Evolutionary conservation across 2,797 vertebrate species (phyloP).

Genomic region (Eptatretus atami): DNA sequence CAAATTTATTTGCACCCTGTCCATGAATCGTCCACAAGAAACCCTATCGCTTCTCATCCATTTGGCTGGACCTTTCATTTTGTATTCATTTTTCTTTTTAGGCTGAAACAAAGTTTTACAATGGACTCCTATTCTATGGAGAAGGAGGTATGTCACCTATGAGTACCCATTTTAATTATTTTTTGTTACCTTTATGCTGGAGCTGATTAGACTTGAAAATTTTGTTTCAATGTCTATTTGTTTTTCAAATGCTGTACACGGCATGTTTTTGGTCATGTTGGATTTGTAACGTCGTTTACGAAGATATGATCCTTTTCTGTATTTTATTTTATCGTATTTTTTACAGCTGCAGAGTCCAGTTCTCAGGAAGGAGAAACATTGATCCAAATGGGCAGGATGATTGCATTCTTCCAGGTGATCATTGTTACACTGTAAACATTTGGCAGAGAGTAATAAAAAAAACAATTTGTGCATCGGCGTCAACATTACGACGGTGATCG

Average conservation of each 20-base stretch:
- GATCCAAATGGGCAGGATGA: slow-evolving; percentile 86
- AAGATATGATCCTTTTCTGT: neutral
- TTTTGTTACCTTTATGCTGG: neutral
- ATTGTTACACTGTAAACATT: no score
- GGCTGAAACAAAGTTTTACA: slow-evolving; percentile 95
- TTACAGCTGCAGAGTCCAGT: slow-evolving; percentile 29
- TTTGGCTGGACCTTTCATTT: neutral
- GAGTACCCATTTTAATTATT: neutral
- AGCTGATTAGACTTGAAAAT: neutral
- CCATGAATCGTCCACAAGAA: neutral
- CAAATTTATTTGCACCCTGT: neutral
- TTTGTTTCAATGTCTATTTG: neutral
- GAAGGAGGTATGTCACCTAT: slow-evolving; percentile 48
- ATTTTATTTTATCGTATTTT: neutral
- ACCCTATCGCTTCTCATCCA: neutral
- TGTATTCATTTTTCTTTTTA: slow-evolving; percentile 14
- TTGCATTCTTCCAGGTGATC: slow-evolving; percentile 75
- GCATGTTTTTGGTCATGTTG: slow-evolving; percentile 2
- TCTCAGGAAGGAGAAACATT: slow-evolving; percentile 72
- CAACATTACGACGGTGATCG: no score
- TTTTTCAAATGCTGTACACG: neutral
- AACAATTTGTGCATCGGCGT: no score
- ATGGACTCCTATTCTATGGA: slow-evolving; percentile 76
- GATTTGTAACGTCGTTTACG: no score
- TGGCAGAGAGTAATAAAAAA: no score